Evolutionary conservation across 2,113 vertebrate genomes (phyloP).

Genomic region (Neodon shergylaensis): DNA sequence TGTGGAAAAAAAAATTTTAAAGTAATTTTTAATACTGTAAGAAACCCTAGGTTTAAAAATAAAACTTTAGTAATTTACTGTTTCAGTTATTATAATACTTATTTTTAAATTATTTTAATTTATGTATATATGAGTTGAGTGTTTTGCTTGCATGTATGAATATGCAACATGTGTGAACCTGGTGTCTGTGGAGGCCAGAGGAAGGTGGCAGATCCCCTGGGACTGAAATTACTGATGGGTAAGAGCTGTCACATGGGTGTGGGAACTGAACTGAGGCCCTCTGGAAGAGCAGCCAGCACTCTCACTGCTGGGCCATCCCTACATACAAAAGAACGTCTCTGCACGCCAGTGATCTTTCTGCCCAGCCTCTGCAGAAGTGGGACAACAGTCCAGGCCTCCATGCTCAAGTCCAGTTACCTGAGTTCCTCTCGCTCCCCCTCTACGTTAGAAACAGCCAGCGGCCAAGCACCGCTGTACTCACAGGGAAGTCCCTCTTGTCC

Average conservation of each 20-base stretch:
- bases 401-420: not conserved
- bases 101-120: not conserved
- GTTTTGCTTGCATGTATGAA: not conserved
- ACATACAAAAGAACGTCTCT: not conserved
- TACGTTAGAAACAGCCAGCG: not conserved
- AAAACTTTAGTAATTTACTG: not conserved
- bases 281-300: not conserved
- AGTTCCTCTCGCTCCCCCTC: not conserved
- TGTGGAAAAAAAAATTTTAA: constrained; percentile 73
- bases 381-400: not conserved
- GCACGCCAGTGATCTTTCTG: too few species aligned
- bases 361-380: not conserved
- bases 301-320: not conserved
- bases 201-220: not conserved
- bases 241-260: not conserved
- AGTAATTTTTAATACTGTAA: constrained; percentile 55
- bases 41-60: not conserved
- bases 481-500: constrained; percentile 95
- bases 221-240: not conserved
- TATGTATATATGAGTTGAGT: not conserved
- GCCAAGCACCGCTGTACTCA: constrained; percentile 81
- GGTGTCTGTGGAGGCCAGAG: not conserved
- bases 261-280: not conserved
- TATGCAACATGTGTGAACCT: not conserved
- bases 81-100: constrained; percentile 22